phyloP scores from a whole-genome alignment of 2,888 invertebrate genomes.

The Diplazon laetatorius region DNA sequence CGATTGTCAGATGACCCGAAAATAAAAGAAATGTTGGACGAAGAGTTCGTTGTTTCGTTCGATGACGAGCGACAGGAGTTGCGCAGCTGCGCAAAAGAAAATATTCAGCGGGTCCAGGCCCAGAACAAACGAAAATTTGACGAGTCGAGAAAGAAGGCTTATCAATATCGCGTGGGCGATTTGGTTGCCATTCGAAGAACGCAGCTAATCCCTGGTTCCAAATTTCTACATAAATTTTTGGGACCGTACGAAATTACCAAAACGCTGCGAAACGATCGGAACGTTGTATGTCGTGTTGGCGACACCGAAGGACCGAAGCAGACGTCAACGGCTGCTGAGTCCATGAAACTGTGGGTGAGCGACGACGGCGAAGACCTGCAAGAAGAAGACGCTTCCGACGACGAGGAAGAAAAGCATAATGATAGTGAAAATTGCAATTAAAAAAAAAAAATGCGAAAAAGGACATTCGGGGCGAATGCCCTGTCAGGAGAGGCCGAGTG shows the following conservation, averaged over 20 bases:
- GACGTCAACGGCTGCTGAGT: slow-evolving; percentile 72
- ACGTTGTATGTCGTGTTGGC: slow-evolving; percentile 71
- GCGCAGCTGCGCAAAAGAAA: slow-evolving; percentile 20
- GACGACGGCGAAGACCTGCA: slow-evolving; percentile 39
- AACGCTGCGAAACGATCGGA: neutral
- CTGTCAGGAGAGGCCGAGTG: slow-evolving; percentile 31
- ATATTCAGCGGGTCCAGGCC: slow-evolving; percentile 2
- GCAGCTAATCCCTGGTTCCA: neutral
- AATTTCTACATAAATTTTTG: slow-evolving; percentile 25
- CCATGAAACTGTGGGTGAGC: slow-evolving; percentile 63
- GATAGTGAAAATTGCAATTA: too few relatives aligned
- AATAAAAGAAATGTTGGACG: slow-evolving; percentile 7
- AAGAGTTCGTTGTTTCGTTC: slow-evolving; percentile 16
- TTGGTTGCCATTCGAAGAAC: neutral
- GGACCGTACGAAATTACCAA: slow-evolving; percentile 22
- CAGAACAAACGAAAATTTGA: slow-evolving; percentile 28
- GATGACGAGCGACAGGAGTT: slow-evolving; percentile 18
- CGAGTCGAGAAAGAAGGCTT: slow-evolving; percentile 18
- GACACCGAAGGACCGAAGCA: slow-evolving; percentile 70
- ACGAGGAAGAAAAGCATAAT: neutral
- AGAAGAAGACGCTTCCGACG: neutral
- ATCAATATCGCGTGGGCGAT: slow-evolving; percentile 25
- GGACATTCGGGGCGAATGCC: slow-evolving; percentile 26
- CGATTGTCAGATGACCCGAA: neutral
- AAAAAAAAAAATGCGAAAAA: neutral